Evolutionary conservation across 2,113 vertebrate species (phyloP), one percentile per base, ranked within the genome.

Genomic region (Psophia crepitans): DNA sequence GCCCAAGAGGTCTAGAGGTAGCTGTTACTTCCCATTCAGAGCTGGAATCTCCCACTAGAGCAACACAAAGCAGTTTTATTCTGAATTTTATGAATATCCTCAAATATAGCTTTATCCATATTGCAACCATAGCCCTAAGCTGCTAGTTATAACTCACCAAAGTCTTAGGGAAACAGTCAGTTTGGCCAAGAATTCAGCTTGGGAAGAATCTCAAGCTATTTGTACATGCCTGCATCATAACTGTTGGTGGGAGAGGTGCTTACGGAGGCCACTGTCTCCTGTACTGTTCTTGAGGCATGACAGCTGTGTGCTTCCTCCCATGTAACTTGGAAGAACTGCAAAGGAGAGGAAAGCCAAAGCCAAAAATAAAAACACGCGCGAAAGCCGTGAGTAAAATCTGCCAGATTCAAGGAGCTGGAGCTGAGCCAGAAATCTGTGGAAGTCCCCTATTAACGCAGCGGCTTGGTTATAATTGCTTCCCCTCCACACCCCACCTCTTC

Each of bases 261-360:
- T 93, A 11, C 3, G 3, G 95, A 90, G 89, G 76, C 86, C 68
- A 4, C 84, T 35, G 80, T 76, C 73, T 79, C 80, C 80, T 80
- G 57, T 19, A 4, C 86, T 69, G 73, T 2, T 94, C 86, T 49
- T 83, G 89, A 92, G 91, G 77, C 91, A 19, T 0, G 12, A 80
- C 96, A 97, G 90, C 95, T 95, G 95, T 92, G 89, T 39, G 57
- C 91, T 96, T 96, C 93, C 74, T 95, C 89, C 80, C 64, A 48
- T 95, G 65, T 46, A 95, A 81, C 87, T 94, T 92, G 95, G 87
- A 95, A 93, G 77, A 74, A 60, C 81, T 85, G 94, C 80, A 95
- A 27, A 76, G 74, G 61, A 87, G 27, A 85, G 41, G 54, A 83
- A 82, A 95, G 81, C 74, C 94, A 95, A 85, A 87, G 49, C 82